Evolutionary conservation across 2,113 vertebrate species (phyloP).

Genomic region (Vimba vimba): DNA sequence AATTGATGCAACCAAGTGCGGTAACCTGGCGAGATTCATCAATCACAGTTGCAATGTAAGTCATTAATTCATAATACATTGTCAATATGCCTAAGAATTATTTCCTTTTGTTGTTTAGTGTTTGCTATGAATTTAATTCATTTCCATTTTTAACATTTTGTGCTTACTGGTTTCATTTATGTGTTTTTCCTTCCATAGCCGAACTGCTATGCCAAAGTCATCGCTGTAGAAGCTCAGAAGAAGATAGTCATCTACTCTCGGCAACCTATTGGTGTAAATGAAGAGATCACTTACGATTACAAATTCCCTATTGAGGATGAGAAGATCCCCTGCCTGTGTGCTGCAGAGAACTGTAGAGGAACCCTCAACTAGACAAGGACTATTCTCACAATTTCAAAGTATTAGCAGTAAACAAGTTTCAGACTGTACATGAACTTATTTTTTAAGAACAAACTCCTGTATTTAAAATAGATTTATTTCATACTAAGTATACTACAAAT

Average conservation of each 20-base stretch:
- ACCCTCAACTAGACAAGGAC: slow-evolving; percentile 83
- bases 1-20: slow-evolving; percentile 95
- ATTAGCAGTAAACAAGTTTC: slow-evolving; percentile 20
- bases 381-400: slow-evolving; percentile 5
- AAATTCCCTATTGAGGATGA: slow-evolving; percentile 98
- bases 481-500: no score
- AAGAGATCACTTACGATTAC: slow-evolving; percentile 98
- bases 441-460: not conserved
- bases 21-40: slow-evolving; percentile 95
- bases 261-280: slow-evolving; percentile 91
- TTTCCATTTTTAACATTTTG: not conserved
- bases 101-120: not conserved
- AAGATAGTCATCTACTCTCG: slow-evolving; percentile 99
- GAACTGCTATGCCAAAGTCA: slow-evolving; percentile 98
- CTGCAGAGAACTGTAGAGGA: slow-evolving; percentile 92
- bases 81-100: not conserved
- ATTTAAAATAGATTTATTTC: no score
- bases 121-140: not conserved
- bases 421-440: not conserved
- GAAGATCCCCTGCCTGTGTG: slow-evolving; percentile 97
- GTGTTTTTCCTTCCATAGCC: slow-evolving; percentile 77
- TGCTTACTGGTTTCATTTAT: not conserved
- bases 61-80: not conserved
- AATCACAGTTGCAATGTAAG: slow-evolving; percentile 98
- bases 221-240: slow-evolving; percentile 96